These are phyloP conservation scores for Hyles vespertilio DNA, from an alignment of 1,140 invertebrate genomes.

Conservation along the genomic window DNA sequence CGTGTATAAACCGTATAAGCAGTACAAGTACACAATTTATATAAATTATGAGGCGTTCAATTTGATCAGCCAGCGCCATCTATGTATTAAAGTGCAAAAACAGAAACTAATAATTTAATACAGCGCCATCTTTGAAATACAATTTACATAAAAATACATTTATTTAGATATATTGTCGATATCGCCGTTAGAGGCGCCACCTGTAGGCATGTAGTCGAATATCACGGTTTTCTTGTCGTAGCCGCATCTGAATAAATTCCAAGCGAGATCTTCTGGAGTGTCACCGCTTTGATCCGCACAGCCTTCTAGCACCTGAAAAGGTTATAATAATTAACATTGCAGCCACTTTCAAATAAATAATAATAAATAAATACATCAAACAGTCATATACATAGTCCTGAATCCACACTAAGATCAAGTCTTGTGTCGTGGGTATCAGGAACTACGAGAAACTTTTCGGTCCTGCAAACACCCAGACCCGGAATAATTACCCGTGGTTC, in stretches of 20 bases:
- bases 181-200: background rate
- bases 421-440: too few species aligned
- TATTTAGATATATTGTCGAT: constrained; percentile 21
- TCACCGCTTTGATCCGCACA: constrained; percentile 48
- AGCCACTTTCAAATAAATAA: too few species aligned
- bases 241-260: constrained; percentile 61
- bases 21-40: background rate
- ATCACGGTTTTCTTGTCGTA: constrained; percentile 56
- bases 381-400: too few species aligned
- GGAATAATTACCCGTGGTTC: too few species aligned
- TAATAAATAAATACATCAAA: too few species aligned
- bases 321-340: too few species aligned
- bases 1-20: too few species aligned
- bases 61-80: constrained; percentile 4
- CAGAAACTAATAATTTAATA: background rate
- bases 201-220: constrained; percentile 50
- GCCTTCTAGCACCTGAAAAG: constrained; percentile 43
- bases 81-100: background rate
- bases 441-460: too few species aligned
- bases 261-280: constrained; percentile 55
- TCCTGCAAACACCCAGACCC: too few species aligned
- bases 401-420: too few species aligned
- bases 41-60: background rate
- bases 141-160: constrained; percentile 4
- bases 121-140: constrained; percentile 6